Conservation (phyloP, 1,140 invertebrate genomes). For the Drosophila nasuta region DNA sequence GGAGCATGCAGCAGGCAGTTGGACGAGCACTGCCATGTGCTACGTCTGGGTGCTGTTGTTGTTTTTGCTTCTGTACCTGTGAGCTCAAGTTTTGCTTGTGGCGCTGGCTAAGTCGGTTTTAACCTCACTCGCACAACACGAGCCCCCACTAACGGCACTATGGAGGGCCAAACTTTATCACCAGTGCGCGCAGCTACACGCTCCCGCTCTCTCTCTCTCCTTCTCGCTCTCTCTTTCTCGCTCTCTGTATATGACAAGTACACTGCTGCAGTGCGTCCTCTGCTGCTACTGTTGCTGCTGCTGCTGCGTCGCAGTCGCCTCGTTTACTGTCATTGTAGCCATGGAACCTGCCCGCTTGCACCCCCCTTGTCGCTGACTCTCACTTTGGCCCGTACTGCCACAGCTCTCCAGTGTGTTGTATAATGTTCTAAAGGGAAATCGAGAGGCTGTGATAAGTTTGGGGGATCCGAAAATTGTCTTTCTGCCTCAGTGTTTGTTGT, state of each 20-base stretch:
- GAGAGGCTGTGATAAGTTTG: constrained; percentile 84
- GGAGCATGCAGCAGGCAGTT: constrained; percentile 45
- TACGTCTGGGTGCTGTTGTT: constrained; percentile 71
- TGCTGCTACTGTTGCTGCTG: constrained; percentile 40
- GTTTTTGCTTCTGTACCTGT: constrained; percentile 55
- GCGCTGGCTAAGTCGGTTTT: constrained; percentile 59
- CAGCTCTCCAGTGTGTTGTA: constrained; percentile 81
- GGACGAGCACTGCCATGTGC: constrained; percentile 47
- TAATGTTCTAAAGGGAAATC: constrained; percentile 85
- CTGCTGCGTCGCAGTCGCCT: constrained; percentile 30
- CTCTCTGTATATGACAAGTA: constrained; percentile 76
- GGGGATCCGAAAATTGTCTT: constrained; percentile 85
- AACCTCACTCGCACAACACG: constrained; percentile 65
- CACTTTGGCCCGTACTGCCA: constrained; percentile 50
- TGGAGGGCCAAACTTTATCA: constrained; percentile 80
- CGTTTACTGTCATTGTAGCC: constrained; percentile 55
- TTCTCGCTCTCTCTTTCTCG: constrained; percentile 22
- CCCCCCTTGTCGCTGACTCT: not conserved
- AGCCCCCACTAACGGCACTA: constrained; percentile 74
- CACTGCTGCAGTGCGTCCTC: constrained; percentile 76
- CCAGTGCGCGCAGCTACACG: constrained; percentile 58
- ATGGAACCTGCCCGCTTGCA: constrained; percentile 15
- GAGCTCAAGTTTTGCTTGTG: constrained; percentile 63
- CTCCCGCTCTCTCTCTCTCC: not conserved
- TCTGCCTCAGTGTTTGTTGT: constrained; percentile 50